phyloP scores from a whole-genome alignment of 2,797 vertebrate species.

The Calcarius lapponicus region DNA sequence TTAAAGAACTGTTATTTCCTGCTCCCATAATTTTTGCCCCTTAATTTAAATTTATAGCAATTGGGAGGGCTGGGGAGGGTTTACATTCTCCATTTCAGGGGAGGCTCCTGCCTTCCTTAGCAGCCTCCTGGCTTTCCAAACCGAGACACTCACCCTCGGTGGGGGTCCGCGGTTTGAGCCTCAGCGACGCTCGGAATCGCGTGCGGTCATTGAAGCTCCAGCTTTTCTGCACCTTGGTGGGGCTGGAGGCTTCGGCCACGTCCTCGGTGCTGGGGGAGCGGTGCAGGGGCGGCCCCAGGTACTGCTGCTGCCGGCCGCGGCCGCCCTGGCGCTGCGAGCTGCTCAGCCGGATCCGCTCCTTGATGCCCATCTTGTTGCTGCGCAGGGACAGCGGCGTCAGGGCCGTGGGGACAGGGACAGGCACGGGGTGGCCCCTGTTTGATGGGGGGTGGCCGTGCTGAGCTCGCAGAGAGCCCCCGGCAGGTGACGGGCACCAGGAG shows the following conservation, averaged over 20 bases:
- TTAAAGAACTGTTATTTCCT: no score
- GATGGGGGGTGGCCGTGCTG: neutral
- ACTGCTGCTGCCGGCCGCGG: slow-evolving; percentile 84
- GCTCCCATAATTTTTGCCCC: no score
- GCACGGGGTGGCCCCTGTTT: neutral
- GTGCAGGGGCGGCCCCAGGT: slow-evolving; percentile 78
- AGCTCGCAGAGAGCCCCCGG: neutral
- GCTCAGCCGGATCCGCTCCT: slow-evolving; percentile 92
- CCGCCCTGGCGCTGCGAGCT: slow-evolving; percentile 85
- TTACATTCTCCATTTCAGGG: no score
- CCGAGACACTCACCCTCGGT: slow-evolving; percentile 77
- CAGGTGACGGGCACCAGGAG: rapidly evolving
- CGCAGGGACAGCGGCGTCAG: slow-evolving; percentile 27
- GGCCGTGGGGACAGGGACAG: neutral
- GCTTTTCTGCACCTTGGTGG: slow-evolving; percentile 95
- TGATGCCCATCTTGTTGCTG: slow-evolving; percentile 89
- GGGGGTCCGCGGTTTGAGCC: slow-evolving; percentile 86
- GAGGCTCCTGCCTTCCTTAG: no score
- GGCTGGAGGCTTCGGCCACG: slow-evolving; percentile 83
- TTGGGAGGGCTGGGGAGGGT: no score
- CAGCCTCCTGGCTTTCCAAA: no score
- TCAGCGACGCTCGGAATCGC: slow-evolving; percentile 92
- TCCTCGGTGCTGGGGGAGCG: slow-evolving; percentile 90
- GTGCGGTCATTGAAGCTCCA: slow-evolving; percentile 99
- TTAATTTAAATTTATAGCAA: no score